Percentiles rank a stretch among this genome's conserved stretches.
phyloP scores from a whole-genome alignment of 53 echinoderm and acorn worm genomes.

The Holothuria scabra region DNA sequence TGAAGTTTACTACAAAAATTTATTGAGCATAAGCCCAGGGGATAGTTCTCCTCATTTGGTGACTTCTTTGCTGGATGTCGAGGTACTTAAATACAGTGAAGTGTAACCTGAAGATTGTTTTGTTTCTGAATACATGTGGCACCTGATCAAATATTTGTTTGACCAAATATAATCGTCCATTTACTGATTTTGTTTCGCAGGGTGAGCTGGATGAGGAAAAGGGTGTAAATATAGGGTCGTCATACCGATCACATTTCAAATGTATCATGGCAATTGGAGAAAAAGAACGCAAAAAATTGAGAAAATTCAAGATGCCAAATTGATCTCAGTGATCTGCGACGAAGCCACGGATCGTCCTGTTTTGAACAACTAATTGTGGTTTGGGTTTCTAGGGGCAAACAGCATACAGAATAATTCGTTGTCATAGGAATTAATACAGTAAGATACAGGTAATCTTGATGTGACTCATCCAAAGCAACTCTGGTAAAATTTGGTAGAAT shows the following conservation, averaged over 20 bases:
- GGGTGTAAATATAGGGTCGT: conserved; percentile 27
- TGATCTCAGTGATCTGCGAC: neutral
- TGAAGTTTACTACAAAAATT: too few relatives aligned
- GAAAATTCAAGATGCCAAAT: neutral
- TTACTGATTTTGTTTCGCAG: conserved; percentile 57
- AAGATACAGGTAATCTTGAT: too few relatives aligned
- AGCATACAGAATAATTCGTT: too few relatives aligned
- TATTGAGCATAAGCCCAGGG: too few relatives aligned
- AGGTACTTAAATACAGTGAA: neutral
- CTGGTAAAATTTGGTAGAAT: too few relatives aligned
- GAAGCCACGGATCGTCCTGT: neutral
- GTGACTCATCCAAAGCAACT: too few relatives aligned
- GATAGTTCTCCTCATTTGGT: too few relatives aligned
- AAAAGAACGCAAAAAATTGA: neutral
- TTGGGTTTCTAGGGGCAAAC: too few relatives aligned
- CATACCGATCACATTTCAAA: conserved; percentile 34
- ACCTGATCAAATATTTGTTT: conserved; percentile 24
- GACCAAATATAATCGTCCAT: conserved; percentile 50
- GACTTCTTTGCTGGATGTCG: neutral
- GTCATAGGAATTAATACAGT: too few relatives aligned
- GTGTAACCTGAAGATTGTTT: neutral
- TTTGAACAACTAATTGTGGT: neutral
- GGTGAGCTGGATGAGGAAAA: conserved; percentile 41
- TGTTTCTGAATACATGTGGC: neutral
- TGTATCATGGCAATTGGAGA: neutral